phyloP scores from a whole-genome alignment of 1,140 invertebrate genomes.

The Apis cerana region DNA sequence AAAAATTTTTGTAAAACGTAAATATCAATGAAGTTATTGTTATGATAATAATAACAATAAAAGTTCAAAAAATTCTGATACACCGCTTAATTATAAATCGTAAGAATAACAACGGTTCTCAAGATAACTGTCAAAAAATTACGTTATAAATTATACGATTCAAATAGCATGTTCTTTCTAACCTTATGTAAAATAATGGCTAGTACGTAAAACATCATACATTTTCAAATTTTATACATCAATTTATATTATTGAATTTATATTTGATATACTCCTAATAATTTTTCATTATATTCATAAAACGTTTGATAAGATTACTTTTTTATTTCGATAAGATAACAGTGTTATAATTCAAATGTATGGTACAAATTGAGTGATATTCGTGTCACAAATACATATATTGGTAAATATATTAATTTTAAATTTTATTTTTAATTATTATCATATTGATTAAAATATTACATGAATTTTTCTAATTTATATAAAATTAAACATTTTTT shows the following conservation, averaged over 20 bases:
- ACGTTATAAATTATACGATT: neutral
- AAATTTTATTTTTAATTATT: neutral
- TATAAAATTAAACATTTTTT: neutral
- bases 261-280: neutral
- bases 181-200: neutral
- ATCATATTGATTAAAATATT: neutral
- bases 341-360: neutral
- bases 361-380: neutral
- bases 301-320: slow-evolving; percentile 24
- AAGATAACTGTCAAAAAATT: neutral
- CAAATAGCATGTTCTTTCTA: neutral
- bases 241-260: neutral
- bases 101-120: neutral
- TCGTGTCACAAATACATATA: neutral
- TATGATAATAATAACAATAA: neutral
- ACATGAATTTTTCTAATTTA: neutral
- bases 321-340: neutral
- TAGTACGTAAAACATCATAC: neutral
- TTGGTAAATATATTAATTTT: neutral
- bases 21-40: neutral
- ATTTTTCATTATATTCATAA: slow-evolving; percentile 7
- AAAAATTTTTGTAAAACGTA: neutral
- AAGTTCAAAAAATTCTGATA: neutral
- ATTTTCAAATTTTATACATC: neutral
- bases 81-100: neutral